phyloP scores from a whole-genome alignment of 1,140 invertebrate species.

The Copidosoma floridanum region DNA sequence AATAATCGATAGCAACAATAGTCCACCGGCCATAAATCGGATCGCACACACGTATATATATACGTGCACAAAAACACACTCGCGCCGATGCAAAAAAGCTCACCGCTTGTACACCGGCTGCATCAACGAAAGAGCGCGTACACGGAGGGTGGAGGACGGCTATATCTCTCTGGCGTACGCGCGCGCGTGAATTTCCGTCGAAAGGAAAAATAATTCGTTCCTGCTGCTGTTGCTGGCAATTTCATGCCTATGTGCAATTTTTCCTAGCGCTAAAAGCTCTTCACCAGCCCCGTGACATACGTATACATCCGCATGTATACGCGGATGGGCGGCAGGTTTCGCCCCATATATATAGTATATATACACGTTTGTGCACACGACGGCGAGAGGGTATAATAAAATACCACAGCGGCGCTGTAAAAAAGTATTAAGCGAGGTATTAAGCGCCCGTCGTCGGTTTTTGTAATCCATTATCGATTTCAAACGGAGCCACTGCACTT shows the following conservation, averaged over 20 bases:
- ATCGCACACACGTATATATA: no score
- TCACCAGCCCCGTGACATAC: no score
- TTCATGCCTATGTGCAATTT: not conserved
- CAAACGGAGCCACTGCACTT: not conserved
- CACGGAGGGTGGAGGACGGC: no score
- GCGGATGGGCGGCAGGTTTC: no score
- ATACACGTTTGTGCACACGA: not conserved
- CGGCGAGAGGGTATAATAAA: no score
- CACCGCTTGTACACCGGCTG: no score
- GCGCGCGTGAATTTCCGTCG: not conserved
- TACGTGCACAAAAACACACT: not conserved
- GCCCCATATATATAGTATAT: no score
- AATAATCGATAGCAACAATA: constrained; percentile 4
- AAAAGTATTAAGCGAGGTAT: constrained; percentile 5
- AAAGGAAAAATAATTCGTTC: constrained; percentile 4
- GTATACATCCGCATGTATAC: no score
- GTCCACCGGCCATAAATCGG: not conserved
- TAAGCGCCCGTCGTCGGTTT: not conserved
- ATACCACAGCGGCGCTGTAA: no score
- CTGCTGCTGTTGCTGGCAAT: not conserved
- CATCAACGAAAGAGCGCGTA: no score
- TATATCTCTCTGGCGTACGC: no score
- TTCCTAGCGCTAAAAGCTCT: constrained; percentile 3
- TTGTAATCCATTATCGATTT: constrained; percentile 13
- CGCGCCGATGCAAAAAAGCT: no score